Evolutionary conservation across 35 echinoderm and acorn worm genomes (phyloP).

Genomic region (Diadema setosum): DNA sequence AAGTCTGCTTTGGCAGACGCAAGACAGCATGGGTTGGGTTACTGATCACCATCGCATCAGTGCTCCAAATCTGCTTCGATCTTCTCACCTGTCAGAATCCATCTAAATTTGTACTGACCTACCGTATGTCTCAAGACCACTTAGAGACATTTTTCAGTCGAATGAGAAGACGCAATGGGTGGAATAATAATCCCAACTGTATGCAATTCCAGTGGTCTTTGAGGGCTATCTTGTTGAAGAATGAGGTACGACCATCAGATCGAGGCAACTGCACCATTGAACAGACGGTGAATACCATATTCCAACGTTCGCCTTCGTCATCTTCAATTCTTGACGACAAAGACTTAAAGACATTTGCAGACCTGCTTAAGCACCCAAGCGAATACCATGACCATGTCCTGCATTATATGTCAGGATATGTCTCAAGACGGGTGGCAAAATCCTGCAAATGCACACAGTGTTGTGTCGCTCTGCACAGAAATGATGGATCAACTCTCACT

Average conservation of each 20-base stretch:
- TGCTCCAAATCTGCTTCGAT: not conserved
- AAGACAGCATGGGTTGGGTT: slow-evolving; percentile 37
- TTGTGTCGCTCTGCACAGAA: slow-evolving; percentile 58
- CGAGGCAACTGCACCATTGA: slow-evolving; percentile 44
- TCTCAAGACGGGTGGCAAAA: slow-evolving; percentile 32
- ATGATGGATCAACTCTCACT: no score
- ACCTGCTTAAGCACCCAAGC: slow-evolving; percentile 38
- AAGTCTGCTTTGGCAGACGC: not conserved
- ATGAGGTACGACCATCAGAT: slow-evolving; percentile 50
- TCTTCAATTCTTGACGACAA: not conserved
- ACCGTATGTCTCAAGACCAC: slow-evolving; percentile 64
- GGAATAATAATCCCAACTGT: slow-evolving; percentile 80
- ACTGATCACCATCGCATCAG: slow-evolving; percentile 36
- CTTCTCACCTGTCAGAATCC: slow-evolving; percentile 10
- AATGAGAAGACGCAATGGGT: slow-evolving; percentile 45
- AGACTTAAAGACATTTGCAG: slow-evolving; percentile 40
- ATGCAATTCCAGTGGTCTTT: slow-evolving; percentile 69
- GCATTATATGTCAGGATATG: slow-evolving; percentile 57
- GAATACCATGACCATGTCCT: slow-evolving; percentile 61
- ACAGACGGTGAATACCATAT: slow-evolving; percentile 19
- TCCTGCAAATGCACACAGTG: slow-evolving; percentile 61
- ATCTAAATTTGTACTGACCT: slow-evolving; percentile 23
- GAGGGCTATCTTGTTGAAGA: slow-evolving; percentile 45
- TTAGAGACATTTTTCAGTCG: slow-evolving; percentile 61
- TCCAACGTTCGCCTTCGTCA: not conserved